These are phyloP conservation scores for Phainopepla nitens DNA, from an alignment of 2,113 vertebrate genomes.

Conservation along the genomic window DNA sequence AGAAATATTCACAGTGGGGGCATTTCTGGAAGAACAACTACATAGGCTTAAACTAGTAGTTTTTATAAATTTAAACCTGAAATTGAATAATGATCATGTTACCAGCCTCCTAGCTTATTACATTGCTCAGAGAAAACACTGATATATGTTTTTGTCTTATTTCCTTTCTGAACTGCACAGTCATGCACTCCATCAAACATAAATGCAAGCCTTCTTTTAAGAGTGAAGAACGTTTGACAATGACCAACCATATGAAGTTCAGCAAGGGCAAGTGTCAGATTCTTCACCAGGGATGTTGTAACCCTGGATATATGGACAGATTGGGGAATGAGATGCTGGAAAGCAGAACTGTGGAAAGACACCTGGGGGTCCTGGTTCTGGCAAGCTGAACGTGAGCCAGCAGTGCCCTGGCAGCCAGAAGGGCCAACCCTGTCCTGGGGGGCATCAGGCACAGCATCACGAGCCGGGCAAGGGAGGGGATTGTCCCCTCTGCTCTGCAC, in stretches of 20 bases:
- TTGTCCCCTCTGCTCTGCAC: background rate
- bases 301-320: background rate
- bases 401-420: background rate
- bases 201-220: background rate
- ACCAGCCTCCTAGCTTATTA: background rate
- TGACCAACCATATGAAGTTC: background rate
- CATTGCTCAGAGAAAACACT: background rate
- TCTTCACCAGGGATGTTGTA: background rate
- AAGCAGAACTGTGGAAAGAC: background rate
- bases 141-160: background rate
- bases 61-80: background rate
- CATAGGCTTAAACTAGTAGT: background rate
- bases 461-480: fast-evolving
- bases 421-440: background rate
- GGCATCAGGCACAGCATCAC: fast-evolving
- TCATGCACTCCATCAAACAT: background rate
- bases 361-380: fast-evolving
- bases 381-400: fast-evolving
- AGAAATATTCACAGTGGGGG: background rate
- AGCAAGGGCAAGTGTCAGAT: background rate
- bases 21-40: background rate
- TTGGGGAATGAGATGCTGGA: background rate
- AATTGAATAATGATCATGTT: background rate
- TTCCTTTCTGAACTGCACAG: background rate
- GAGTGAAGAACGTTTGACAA: background rate